A percentile compares a stretch with the other conserved stretches of the same genome.
Evolutionary conservation across 2,797 vertebrate genomes (phyloP).

Genomic region (Psittacula echo): DNA sequence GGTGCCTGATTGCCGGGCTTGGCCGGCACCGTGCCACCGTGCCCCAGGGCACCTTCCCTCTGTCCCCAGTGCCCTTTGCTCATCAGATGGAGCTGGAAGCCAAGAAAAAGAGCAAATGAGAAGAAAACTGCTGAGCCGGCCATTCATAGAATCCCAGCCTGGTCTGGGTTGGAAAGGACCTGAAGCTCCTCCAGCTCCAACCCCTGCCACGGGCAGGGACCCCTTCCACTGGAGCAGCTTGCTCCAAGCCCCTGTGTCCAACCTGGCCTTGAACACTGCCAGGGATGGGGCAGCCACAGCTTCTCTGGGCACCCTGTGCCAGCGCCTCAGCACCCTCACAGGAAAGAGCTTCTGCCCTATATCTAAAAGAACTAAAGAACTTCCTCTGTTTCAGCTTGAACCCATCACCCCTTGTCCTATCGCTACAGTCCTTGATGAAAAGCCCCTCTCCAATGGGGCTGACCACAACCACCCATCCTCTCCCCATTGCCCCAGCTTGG

Average conservation of each 20-base stretch:
- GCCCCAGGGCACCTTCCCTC: background rate
- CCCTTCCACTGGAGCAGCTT: background rate
- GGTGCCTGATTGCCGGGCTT: background rate
- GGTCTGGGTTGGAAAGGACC: background rate
- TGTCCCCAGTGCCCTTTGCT: background rate
- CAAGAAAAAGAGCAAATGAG: background rate
- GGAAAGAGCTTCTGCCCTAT: background rate
- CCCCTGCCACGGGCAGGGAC: too few relatives aligned
- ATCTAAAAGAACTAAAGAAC: background rate
- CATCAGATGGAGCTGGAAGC: background rate
- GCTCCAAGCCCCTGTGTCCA: background rate
- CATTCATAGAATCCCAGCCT: background rate
- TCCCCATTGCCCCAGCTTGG: accelerated
- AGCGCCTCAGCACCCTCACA: background rate
- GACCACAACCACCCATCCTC: accelerated
- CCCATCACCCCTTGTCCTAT: background rate
- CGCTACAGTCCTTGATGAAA: background rate
- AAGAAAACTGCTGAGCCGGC: background rate
- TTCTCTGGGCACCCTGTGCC: too few relatives aligned
- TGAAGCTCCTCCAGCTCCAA: background rate
- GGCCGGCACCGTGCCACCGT: accelerated
- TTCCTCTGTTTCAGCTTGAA: background rate
- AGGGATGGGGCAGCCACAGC: background rate
- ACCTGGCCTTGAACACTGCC: too few relatives aligned
- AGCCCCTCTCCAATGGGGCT: background rate